Evolutionary conservation across 2,113 vertebrate species (phyloP).

Genomic region (Martes martes): DNA sequence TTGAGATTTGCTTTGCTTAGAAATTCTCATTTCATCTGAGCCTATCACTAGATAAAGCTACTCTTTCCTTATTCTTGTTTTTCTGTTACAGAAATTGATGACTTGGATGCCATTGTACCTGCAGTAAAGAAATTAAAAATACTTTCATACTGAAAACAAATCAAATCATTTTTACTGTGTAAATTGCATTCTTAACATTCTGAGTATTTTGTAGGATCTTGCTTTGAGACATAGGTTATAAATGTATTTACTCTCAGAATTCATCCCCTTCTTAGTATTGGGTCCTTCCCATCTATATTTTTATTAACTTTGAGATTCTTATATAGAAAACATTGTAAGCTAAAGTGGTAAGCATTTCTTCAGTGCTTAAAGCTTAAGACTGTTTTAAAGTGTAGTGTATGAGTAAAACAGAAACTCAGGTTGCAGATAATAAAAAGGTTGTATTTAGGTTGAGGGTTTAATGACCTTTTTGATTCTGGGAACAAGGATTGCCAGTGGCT

Average conservation of each 20-base stretch:
- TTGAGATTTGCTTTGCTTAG: neutral
- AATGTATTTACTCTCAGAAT: constrained; percentile 40
- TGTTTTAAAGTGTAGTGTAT: constrained; percentile 33
- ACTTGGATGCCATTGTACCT: constrained; percentile 89
- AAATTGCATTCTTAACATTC: constrained; percentile 67
- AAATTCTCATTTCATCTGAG: constrained; percentile 31
- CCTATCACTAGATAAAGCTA: neutral
- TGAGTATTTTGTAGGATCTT: constrained; percentile 49
- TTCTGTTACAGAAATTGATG: constrained; percentile 87
- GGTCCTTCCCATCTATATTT: constrained; percentile 1
- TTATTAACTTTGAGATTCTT: constrained; percentile 36
- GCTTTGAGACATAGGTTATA: constrained; percentile 30
- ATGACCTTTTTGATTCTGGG: neutral
- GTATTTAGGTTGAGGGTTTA: neutral
- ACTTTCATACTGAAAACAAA: constrained; percentile 71
- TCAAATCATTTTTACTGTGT: constrained; percentile 70
- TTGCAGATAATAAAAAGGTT: neutral
- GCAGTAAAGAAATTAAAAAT: constrained; percentile 84
- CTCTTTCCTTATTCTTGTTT: constrained; percentile 15
- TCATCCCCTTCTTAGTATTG: constrained; percentile 30
- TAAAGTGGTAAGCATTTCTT: constrained; percentile 45
- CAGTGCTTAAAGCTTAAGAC: constrained; percentile 38
- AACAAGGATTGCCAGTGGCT: neutral
- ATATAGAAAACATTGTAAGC: constrained; percentile 34
- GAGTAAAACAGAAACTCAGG: neutral